Evolutionary conservation across 1,140 invertebrate species (phyloP).

Genomic region (Acromyrmex echinatior): DNA sequence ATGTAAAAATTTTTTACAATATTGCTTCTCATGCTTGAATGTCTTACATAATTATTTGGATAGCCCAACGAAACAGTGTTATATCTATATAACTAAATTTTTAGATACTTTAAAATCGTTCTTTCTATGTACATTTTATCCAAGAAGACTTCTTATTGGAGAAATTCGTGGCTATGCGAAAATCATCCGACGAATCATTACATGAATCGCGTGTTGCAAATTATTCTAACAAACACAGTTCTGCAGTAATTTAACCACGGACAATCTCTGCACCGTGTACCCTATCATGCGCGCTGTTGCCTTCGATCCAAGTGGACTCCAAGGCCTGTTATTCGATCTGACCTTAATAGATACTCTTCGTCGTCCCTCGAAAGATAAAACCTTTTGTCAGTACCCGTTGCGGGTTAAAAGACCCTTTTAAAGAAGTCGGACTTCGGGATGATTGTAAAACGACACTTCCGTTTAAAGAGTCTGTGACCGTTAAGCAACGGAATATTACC

Average conservation of each 20-base stretch:
- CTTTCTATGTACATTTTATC: not conserved
- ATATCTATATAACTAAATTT: too few relatives aligned
- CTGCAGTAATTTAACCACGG: conserved; percentile 50
- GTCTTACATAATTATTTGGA: too few relatives aligned
- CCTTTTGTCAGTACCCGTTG: conserved; percentile 54
- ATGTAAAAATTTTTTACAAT: too few relatives aligned
- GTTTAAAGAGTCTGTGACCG: conserved; percentile 32
- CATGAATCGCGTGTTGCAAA: conserved; percentile 40
- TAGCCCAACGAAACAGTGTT: too few relatives aligned
- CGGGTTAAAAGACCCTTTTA: conserved; percentile 33
- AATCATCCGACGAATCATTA: not conserved
- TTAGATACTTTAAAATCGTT: too few relatives aligned
- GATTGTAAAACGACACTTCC: conserved; percentile 52
- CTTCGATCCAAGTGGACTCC: conserved; percentile 66
- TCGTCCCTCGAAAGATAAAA: conserved; percentile 62
- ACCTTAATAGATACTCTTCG: conserved; percentile 68
- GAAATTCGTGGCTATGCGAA: conserved; percentile 15
- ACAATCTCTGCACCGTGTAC: conserved; percentile 48
- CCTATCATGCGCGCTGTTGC: conserved; percentile 56
- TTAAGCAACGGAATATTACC: conserved; percentile 65
- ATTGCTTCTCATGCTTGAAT: too few relatives aligned
- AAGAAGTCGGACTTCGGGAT: conserved; percentile 35
- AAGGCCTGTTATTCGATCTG: conserved; percentile 62
- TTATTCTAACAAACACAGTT: conserved; percentile 44
- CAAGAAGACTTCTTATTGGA: not conserved